Conservation (phyloP, 2,888 invertebrate genomes). For the Tenodera sinensis region DNA sequence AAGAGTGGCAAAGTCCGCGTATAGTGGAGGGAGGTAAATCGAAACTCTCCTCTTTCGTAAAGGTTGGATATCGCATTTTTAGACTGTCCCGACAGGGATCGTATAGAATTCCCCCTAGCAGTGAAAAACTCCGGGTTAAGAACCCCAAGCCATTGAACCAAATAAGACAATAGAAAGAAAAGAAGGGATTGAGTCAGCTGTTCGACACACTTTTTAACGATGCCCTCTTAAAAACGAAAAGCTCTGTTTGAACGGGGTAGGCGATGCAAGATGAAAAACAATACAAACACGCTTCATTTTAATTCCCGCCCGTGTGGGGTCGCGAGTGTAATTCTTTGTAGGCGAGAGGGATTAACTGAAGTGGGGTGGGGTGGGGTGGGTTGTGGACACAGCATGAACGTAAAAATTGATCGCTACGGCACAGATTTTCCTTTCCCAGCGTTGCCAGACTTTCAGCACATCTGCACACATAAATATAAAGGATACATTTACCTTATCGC, state of each 20-base stretch:
- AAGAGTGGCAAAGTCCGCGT: too few species aligned
- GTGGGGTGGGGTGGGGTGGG: too few species aligned
- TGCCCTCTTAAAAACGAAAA: neutral
- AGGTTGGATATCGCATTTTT: too few species aligned
- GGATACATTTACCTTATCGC: too few species aligned
- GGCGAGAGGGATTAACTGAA: neutral
- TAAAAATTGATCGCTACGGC: neutral
- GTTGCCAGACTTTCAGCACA: too few species aligned
- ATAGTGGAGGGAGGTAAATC: too few species aligned
- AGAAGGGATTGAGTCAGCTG: neutral
- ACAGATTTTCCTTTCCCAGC: neutral
- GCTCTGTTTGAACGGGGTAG: neutral
- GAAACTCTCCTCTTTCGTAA: too few species aligned
- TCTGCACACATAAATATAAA: too few species aligned
- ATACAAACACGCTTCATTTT: neutral
- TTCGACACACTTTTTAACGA: neutral
- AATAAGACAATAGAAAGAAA: neutral
- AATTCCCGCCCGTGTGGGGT: neutral
- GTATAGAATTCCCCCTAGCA: too few species aligned
- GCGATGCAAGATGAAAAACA: neutral
- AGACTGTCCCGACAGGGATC: too few species aligned
- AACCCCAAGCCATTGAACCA: neutral
- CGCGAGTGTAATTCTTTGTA: neutral
- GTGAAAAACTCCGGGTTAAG: too few species aligned
- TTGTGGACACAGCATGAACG: neutral